Base-by-base conservation (phyloP, 2,797 vertebrate genomes). In the Gila robusta region DNA sequence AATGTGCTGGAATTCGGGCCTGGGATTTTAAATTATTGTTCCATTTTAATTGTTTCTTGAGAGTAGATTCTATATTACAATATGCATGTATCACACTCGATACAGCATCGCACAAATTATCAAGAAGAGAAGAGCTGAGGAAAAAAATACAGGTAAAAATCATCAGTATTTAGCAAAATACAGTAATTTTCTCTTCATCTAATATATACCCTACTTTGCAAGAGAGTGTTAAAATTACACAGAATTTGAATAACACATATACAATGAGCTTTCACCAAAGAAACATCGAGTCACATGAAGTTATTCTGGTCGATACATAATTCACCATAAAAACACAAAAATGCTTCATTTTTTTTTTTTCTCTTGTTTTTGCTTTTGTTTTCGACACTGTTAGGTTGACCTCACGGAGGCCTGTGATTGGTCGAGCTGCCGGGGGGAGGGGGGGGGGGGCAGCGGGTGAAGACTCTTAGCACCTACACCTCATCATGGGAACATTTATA, bases 131-230 rank as follows among this genome's bases (percentile, higher is more conserved):
- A 56, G 64, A 80, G 82, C 77, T 73, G 81, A 56, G 84, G 71
- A 84, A 74, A 82, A 81, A 92, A 94, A 93, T 93, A 92, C 94
- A 93, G 89, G 93, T 95, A 96, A 92, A 95, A 96, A 92, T 88
- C 88, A 88, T 86, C 69, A 2, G 86, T 85, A 95, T 96, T 95
- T 96, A 96, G 94, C 94, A 96, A 96, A 96, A 96, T 96, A 96
- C 95, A 89, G 85, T 90, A 87, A 93, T 95, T 90, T 90, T 89
- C 94, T 89, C 91, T 92, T 91, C 90, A 94, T 94, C 93, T 95
- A 96, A 95, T 96, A 96, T 91, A 91, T 94, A 94, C 90, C 95
- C 93, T 96, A 96, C 92, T 94, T 92, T 94, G 94, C 91, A 93
- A 93, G 94, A 95, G 94, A 92, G 91, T 80, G 84, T 90, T 90